A percentile compares a stretch with the other conserved stretches of the same genome.
phyloP scores from a whole-genome alignment of 2,888 invertebrate species.

The Ptycholaimellus sp. region DNA sequence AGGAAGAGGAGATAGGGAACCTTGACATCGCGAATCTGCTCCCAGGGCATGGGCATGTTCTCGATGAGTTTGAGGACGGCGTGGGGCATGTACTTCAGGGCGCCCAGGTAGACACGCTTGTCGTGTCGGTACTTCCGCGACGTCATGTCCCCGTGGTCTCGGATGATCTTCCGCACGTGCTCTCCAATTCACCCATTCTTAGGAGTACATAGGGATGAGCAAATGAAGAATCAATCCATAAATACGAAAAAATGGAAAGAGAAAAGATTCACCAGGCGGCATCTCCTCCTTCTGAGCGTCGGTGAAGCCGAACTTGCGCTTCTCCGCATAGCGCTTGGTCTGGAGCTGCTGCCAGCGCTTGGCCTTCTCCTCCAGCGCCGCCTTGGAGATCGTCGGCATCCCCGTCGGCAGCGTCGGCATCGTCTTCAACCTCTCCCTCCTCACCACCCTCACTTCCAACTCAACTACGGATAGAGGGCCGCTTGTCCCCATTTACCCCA shows the following conservation, averaged over 20 bases:
- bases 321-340: slow-evolving; percentile 91
- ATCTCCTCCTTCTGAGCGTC: slow-evolving; percentile 98
- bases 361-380: slow-evolving; percentile 16
- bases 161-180: slow-evolving; percentile 89
- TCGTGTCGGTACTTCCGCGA: slow-evolving; percentile 94
- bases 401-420: too few relatives aligned
- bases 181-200: slow-evolving; percentile 33
- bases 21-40: slow-evolving; percentile 91
- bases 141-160: slow-evolving; percentile 99
- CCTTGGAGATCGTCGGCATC: too few relatives aligned
- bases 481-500: too few relatives aligned
- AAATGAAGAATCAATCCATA: neutral
- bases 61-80: slow-evolving; percentile 93
- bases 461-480: too few relatives aligned
- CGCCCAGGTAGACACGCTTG: slow-evolving; percentile 87
- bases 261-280: slow-evolving; percentile 44
- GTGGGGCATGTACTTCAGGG: slow-evolving; percentile 98
- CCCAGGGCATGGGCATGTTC: slow-evolving; percentile 99
- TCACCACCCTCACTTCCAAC: too few relatives aligned
- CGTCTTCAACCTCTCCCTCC: too few relatives aligned
- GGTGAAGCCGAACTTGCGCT: slow-evolving; percentile 90
- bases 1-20: too few relatives aligned
- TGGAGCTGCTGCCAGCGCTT: slow-evolving; percentile 92
- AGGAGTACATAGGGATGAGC: neutral
- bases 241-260: slow-evolving; percentile 1